phyloP scores from a whole-genome alignment of 2,888 invertebrate genomes.

The Himalopsyche kuldschensis region DNA sequence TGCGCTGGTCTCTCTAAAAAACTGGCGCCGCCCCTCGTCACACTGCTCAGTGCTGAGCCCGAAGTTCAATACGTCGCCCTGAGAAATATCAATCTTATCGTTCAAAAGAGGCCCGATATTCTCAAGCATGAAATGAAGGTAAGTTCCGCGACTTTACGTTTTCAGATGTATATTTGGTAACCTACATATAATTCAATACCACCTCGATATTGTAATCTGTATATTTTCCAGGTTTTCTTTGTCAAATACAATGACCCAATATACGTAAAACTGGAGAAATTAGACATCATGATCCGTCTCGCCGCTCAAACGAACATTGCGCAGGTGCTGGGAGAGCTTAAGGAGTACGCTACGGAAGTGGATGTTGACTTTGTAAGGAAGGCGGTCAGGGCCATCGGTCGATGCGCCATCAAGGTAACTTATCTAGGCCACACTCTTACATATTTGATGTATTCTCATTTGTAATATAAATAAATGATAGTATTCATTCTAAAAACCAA shows the following conservation, averaged over 20 bases:
- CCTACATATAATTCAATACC: not conserved
- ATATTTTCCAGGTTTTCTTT: constrained; percentile 74
- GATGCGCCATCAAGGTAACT: constrained; percentile 93
- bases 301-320: constrained; percentile 98
- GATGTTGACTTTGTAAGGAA: constrained; percentile 99
- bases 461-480: not conserved
- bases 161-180: not conserved
- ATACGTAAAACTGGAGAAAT: constrained; percentile 97
- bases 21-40: constrained; percentile 97
- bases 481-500: no score
- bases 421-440: no score
- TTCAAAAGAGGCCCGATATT: constrained; percentile 98
- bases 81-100: constrained; percentile 97
- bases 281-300: constrained; percentile 98
- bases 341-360: constrained; percentile 98
- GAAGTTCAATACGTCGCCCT: constrained; percentile 99
- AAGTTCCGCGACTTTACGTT: not conserved
- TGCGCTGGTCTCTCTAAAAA: constrained; percentile 93
- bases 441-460: no score
- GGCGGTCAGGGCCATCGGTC: constrained; percentile 96
- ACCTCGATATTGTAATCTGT: not conserved
- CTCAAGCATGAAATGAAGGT: constrained; percentile 99
- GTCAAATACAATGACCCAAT: constrained; percentile 99
- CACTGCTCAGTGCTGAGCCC: constrained; percentile 94
- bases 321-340: constrained; percentile 95